These are phyloP conservation scores for Centropus unirufus DNA, from an alignment of 2,113 vertebrate genomes.

Conservation along the genomic window DNA sequence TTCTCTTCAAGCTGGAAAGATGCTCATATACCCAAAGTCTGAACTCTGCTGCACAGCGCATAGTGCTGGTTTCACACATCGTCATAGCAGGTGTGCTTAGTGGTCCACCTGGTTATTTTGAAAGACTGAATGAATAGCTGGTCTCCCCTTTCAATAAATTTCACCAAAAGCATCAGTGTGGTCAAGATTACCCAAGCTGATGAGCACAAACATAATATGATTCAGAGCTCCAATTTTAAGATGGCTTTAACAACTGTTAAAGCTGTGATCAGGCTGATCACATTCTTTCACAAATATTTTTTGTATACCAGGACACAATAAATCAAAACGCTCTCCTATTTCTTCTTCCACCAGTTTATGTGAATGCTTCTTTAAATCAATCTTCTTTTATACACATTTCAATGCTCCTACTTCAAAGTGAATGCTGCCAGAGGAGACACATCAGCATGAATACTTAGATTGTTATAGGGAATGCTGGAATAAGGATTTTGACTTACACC, in stretches of 20 bases:
- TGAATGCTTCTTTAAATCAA: neutral
- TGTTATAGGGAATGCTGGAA: neutral
- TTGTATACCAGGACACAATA: neutral
- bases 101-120: neutral
- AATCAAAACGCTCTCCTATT: neutral
- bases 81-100: neutral
- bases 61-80: neutral
- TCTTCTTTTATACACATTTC: neutral
- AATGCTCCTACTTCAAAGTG: neutral
- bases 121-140: neutral
- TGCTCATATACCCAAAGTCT: neutral
- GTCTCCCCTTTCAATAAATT: neutral
- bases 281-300: neutral
- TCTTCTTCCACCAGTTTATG: slow-evolving; percentile 1
- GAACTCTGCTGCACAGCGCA: neutral
- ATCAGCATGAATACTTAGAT: neutral
- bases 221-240: neutral
- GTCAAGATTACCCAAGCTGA: neutral
- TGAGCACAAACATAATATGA: neutral
- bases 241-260: neutral
- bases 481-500: neutral
- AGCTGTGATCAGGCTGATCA: neutral
- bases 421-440: neutral
- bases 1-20: neutral
- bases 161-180: neutral